Percentiles rank a stretch among this genome's conserved stretches.
Evolutionary conservation across 2,113 vertebrate genomes (phyloP).

Genomic region (Callorhinus ursinus): DNA sequence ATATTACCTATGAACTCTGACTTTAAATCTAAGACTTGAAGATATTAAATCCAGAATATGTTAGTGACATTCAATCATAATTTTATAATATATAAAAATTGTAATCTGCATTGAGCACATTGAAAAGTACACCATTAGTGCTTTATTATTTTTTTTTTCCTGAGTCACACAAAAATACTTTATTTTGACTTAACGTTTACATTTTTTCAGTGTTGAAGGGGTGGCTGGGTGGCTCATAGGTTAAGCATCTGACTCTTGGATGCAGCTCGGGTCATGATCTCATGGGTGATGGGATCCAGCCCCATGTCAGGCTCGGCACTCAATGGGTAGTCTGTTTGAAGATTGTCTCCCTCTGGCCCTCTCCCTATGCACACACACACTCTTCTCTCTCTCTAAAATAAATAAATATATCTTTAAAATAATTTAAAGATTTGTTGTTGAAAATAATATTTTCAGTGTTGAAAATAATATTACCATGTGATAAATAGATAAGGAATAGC

Average conservation of each 20-base stretch:
- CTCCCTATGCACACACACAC: neutral
- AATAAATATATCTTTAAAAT: neutral
- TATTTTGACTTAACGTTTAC: neutral
- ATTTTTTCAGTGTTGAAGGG: neutral
- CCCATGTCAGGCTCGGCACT: rapidly evolving
- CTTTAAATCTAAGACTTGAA: neutral
- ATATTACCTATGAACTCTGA: neutral
- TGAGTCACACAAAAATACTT: neutral
- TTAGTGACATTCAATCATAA: neutral
- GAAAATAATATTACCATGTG: neutral
- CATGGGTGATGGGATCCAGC: neutral
- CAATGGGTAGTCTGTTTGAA: neutral
- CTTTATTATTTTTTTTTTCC: neutral
- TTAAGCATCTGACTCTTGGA: neutral
- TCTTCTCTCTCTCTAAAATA: neutral
- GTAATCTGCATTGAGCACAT: neutral
- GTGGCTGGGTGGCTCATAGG: neutral
- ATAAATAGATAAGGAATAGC: neutral
- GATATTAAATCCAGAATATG: neutral
- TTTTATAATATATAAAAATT: neutral
- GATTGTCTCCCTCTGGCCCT: neutral
- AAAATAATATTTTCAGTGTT: neutral
- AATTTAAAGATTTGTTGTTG: no score
- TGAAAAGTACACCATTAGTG: neutral
- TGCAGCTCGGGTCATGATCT: neutral